Percentiles rank a stretch among this genome's conserved stretches.
Evolutionary conservation across 2,113 vertebrate genomes (phyloP).

Genomic region (Cyprinodon tularosa): DNA sequence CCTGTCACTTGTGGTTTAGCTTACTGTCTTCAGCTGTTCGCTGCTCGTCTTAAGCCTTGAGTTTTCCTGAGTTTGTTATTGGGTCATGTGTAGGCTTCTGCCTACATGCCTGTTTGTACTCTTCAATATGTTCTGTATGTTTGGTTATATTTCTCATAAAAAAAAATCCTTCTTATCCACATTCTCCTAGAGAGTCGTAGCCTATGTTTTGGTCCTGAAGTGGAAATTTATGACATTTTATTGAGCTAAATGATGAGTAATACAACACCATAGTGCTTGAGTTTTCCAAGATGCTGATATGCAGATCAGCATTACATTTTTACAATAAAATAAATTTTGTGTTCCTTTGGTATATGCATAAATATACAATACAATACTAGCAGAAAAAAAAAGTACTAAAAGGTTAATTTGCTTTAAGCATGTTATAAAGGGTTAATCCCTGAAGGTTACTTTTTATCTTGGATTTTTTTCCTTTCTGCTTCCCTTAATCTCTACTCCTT

Average conservation of each 20-base stretch:
- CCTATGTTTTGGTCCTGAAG: too few relatives aligned
- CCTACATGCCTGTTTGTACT: too few relatives aligned
- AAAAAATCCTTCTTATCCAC: too few relatives aligned
- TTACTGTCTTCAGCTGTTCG: too few relatives aligned
- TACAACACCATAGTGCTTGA: not conserved
- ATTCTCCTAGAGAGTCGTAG: too few relatives aligned
- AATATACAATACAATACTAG: constrained; percentile 6
- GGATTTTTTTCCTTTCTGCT: constrained; percentile 36
- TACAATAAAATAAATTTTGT: not conserved
- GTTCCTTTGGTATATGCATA: not conserved
- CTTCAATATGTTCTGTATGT: too few relatives aligned
- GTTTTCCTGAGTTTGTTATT: too few relatives aligned
- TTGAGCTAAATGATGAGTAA: not conserved
- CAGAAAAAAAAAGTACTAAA: constrained; percentile 17
- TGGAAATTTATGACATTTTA: not conserved
- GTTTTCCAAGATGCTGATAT: not conserved
- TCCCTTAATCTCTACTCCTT: constrained; percentile 52
- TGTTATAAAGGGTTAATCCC: constrained; percentile 49
- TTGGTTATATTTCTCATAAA: too few relatives aligned
- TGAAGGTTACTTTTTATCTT: constrained; percentile 52
- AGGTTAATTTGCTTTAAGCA: constrained; percentile 33
- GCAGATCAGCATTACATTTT: not conserved
- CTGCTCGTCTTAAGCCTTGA: too few relatives aligned
- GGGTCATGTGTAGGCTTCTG: too few relatives aligned
- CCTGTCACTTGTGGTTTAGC: too few relatives aligned